Conservation (phyloP, 2,888 invertebrate genomes). For the Drosophila quinaria region DNA sequence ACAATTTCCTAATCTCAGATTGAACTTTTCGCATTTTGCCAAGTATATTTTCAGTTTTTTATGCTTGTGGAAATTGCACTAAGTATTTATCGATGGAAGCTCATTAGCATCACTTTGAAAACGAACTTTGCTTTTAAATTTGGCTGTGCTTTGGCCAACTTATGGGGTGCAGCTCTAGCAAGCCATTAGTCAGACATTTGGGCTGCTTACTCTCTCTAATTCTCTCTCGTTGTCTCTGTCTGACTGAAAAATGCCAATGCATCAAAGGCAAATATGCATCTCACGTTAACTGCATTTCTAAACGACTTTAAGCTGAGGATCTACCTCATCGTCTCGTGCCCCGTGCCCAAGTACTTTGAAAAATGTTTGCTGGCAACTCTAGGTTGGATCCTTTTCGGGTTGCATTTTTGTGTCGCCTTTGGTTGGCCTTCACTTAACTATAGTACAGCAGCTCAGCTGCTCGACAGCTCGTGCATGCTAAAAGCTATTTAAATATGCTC, state of each 20-base stretch:
- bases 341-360: slow-evolving; percentile 46
- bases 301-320: slow-evolving; percentile 65
- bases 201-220: slow-evolving; percentile 1
- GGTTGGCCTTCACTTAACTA: slow-evolving; percentile 78
- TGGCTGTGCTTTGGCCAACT: slow-evolving; percentile 17
- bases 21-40: neutral
- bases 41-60: neutral
- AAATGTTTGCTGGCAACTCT: slow-evolving; percentile 46
- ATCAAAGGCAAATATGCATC: slow-evolving; percentile 68
- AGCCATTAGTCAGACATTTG: slow-evolving; percentile 41
- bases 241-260: slow-evolving; percentile 44
- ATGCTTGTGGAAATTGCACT: slow-evolving; percentile 1
- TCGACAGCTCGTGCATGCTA: slow-evolving; percentile 78
- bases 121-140: slow-evolving; percentile 31
- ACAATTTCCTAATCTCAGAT: neutral
- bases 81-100: slow-evolving; percentile 28
- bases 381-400: slow-evolving; percentile 43
- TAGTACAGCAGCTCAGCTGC: slow-evolving; percentile 60
- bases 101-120: slow-evolving; percentile 28
- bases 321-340: neutral
- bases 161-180: neutral
- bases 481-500: slow-evolving; percentile 82
- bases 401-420: slow-evolving; percentile 76
- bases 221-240: slow-evolving; percentile 1
- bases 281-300: slow-evolving; percentile 71